Evolutionary conservation across 2,888 invertebrate species (phyloP).

Genomic region (Trichogramma evanescens): DNA sequence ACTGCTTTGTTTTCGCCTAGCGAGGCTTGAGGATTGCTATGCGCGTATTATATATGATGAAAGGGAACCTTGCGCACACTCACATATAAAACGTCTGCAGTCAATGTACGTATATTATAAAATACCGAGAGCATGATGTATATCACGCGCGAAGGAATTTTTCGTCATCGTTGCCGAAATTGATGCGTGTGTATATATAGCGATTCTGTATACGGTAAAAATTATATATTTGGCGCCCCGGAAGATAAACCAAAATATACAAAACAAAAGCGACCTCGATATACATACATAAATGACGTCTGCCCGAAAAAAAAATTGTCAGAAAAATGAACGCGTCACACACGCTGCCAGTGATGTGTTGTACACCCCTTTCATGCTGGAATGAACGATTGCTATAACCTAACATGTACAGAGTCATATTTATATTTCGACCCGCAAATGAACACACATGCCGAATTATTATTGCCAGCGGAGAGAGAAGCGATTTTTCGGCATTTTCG

Average conservation of each 20-base stretch:
- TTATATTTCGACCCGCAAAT: too few species aligned
- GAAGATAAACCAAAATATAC: background rate
- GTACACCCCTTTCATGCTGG: constrained; percentile 5
- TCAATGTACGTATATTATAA: too few species aligned
- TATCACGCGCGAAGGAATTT: too few species aligned
- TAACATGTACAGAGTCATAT: too few species aligned
- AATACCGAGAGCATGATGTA: too few species aligned
- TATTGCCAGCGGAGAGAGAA: too few species aligned
- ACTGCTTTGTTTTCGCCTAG: background rate
- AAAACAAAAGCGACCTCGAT: background rate
- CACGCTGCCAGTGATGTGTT: background rate
- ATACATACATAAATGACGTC: background rate
- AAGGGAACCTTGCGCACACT: background rate
- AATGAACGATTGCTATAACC: constrained; percentile 16
- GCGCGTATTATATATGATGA: constrained; percentile 10
- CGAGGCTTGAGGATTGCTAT: background rate
- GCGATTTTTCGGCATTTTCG: too few species aligned
- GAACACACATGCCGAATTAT: too few species aligned
- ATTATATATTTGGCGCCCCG: background rate
- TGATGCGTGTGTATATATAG: background rate
- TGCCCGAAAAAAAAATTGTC: constrained; percentile 11
- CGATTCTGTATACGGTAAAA: background rate
- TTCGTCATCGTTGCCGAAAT: background rate
- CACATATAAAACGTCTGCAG: too few species aligned
- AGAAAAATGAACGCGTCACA: constrained; percentile 17